Percentiles rank a stretch among this genome's conserved stretches.
Evolutionary conservation across 1,140 invertebrate genomes (phyloP).

Genomic region (Drosophila chauvacae): DNA sequence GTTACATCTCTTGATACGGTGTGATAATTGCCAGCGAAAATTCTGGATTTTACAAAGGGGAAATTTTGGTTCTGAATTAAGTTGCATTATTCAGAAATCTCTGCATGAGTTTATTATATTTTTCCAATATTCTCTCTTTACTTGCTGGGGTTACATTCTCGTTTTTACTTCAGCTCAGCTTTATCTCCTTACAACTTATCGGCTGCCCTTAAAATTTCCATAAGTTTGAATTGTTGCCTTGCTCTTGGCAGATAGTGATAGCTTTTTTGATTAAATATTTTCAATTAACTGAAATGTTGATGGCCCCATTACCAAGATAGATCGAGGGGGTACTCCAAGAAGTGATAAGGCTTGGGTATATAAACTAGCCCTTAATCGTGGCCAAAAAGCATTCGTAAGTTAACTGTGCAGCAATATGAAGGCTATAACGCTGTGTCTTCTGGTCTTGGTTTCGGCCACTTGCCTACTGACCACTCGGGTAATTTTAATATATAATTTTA

Average conservation of each 20-base stretch:
- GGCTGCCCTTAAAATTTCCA: not conserved
- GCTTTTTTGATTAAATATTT: not conserved
- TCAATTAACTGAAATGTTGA: not conserved
- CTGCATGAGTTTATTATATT: not conserved
- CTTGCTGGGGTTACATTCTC: not conserved
- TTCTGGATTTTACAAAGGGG: conserved; percentile 8
- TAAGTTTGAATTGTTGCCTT: not conserved
- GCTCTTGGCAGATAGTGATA: not conserved
- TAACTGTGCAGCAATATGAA: conserved; percentile 44
- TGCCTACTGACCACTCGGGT: conserved; percentile 49
- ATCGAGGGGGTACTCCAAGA: not conserved
- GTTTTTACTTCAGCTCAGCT: not conserved
- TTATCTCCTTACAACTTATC: not conserved
- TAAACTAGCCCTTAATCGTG: conserved; percentile 18
- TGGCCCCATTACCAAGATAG: too few relatives aligned
- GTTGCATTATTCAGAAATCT: not conserved
- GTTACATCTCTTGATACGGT: conserved; percentile 19
- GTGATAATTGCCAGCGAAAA: conserved; percentile 58
- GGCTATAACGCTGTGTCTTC: conserved; percentile 49
- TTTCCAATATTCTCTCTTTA: not conserved
- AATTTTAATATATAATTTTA: not conserved
- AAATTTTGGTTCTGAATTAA: not conserved
- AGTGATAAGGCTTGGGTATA: conserved; percentile 30
- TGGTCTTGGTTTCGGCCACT: conserved; percentile 54
- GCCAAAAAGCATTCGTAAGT: conserved; percentile 21